Evolutionary conservation across 2,888 invertebrate genomes (phyloP), one percentile per base, ranked within the genome.

Genomic region (Camptogramma bilineatum): DNA sequence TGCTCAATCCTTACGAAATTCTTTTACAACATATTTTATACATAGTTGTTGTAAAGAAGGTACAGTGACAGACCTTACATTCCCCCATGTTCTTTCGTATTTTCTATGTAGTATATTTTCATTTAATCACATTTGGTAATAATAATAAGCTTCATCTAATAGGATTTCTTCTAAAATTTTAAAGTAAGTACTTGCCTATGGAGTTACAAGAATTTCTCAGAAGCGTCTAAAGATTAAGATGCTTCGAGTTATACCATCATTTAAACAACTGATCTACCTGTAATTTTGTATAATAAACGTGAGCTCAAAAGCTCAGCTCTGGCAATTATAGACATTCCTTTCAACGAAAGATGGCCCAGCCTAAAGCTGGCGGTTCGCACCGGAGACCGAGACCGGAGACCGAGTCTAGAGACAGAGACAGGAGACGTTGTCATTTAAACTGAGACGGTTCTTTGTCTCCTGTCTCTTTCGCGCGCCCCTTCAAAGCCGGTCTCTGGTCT

Each of bases 221-320:
- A 56, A 48, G 42, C 24, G 44, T 28, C 24, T 46, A 24, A 10
- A 54, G 28, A 48, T 56, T 55, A 55, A 17, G 19, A 17, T 52
- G 34, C n/a, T 52, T 57, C 56, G 67, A 65, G 62, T 65, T 71
- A 72, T 72, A 73, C 70, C 71, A 78, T 75, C 73, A 75, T 75
- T 65, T 56, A 19, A 54, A 52, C 67, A 72, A 67, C 68, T 73
- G 69, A 71, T 75, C 76, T 69, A 68, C 74, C 78, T 82, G 77
- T 86, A 86, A 86, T 86, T 82, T 83, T 83, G 78, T 77, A 74
- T 85, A 83, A 86, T 85, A 82, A 85, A 82, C 74, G 73, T 79
- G 78, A 77, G 70, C 74, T 73, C 74, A 75, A 77, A 28, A 28
- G 28, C 28, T 28, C 28, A 28, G 74, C 72, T 74, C 71, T 71